phyloP scores from a whole-genome alignment of 2,888 invertebrate species.

The Eudasyphora cyanicolor region DNA sequence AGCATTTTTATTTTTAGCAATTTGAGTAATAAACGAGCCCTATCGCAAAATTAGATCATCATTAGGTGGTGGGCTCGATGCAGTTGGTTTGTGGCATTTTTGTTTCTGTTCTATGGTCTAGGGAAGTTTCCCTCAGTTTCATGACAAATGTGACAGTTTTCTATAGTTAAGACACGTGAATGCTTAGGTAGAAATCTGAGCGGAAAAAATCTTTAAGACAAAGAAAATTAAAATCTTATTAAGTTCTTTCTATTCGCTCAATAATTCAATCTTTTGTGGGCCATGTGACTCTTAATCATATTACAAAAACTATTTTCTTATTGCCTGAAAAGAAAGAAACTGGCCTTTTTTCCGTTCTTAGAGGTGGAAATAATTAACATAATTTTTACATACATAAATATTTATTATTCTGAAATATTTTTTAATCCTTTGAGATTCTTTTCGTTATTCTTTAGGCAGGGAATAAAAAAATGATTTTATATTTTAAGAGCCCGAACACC shows the following conservation, averaged over 20 bases:
- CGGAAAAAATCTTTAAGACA: not conserved
- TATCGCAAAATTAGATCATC: not conserved
- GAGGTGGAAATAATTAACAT: constrained; percentile 25
- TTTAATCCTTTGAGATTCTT: constrained; percentile 44
- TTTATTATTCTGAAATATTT: not conserved
- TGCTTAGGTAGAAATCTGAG: not conserved
- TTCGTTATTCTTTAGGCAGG: not conserved
- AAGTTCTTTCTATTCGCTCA: not conserved
- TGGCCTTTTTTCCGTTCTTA: not conserved
- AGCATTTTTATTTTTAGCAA: not conserved
- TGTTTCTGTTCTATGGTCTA: too few species aligned
- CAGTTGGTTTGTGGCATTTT: too few species aligned
- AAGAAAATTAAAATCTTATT: constrained; percentile 7
- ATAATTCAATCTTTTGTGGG: constrained; percentile 7
- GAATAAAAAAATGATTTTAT: not conserved
- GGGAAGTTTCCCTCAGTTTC: not conserved
- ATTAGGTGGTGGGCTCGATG: not conserved
- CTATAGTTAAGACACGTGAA: not conserved
- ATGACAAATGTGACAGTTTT: constrained; percentile 5
- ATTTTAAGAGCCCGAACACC: constrained; percentile 26
- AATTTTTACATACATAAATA: constrained; percentile 42
- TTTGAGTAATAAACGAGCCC: not conserved
- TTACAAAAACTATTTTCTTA: not conserved
- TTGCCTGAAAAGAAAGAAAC: not conserved
- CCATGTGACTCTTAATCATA: not conserved